These are phyloP conservation scores for Bos taurus DNA, from an alignment of 2,113 vertebrate genomes.

Conservation along the genomic window DNA sequence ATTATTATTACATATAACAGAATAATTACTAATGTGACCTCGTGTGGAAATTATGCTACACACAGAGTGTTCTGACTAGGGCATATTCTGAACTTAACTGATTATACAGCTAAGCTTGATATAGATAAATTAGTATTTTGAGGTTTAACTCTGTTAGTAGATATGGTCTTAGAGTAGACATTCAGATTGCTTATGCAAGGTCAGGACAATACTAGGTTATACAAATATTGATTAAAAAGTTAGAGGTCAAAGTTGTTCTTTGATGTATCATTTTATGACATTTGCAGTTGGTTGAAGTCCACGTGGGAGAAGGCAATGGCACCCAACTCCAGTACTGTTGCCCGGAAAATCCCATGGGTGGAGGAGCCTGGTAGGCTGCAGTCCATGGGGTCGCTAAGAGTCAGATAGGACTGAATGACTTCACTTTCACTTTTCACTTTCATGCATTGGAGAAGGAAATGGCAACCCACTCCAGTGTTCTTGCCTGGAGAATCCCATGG, in stretches of 20 bases:
- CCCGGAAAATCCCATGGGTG: no score
- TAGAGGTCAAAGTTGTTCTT: rapidly evolving
- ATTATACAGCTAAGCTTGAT: background rate
- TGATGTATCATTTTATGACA: rapidly evolving
- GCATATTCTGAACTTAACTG: background rate
- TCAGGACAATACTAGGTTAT: rapidly evolving
- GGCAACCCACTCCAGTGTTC: no score
- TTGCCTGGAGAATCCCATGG: no score
- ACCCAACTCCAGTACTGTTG: no score
- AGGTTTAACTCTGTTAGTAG: rapidly evolving
- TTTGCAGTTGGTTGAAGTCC: rapidly evolving
- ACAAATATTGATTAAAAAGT: rapidly evolving
- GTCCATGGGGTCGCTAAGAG: no score
- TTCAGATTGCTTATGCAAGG: rapidly evolving
- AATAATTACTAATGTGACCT: rapidly evolving
- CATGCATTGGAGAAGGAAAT: no score
- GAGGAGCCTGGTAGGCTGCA: no score
- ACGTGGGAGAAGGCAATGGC: no score
- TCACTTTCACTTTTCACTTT: no score
- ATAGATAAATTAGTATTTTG: rapidly evolving
- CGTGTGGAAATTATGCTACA: rapidly evolving
- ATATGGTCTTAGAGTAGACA: rapidly evolving
- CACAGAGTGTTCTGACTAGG: rapidly evolving
- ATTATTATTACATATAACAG: rapidly evolving
- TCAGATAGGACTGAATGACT: no score